Percentiles rank a stretch among this genome's conserved stretches.
Evolutionary conservation across 1,140 invertebrate species (phyloP).

Genomic region (Apis dorsata): DNA sequence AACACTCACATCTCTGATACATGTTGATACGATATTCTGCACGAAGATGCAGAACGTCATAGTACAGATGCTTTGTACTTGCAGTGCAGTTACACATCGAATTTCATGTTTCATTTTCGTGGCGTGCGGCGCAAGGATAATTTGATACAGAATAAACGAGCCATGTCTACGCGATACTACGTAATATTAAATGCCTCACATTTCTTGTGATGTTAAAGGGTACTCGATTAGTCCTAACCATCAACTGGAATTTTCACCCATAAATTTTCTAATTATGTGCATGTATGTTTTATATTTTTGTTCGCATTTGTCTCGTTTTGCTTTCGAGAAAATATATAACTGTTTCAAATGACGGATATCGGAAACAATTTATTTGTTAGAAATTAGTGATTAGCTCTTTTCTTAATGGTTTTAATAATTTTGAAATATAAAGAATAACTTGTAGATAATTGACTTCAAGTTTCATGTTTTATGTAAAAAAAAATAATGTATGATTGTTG

Average conservation of each 20-base stretch:
- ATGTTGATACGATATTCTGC: background rate
- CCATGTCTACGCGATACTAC: background rate
- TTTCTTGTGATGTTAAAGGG: conserved; percentile 35
- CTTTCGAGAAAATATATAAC: too few relatives aligned
- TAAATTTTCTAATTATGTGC: background rate
- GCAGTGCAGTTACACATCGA: background rate
- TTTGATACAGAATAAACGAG: conserved; percentile 33
- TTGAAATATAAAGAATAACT: too few relatives aligned
- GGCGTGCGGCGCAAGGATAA: background rate
- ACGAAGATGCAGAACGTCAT: background rate
- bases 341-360: too few relatives aligned
- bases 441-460: too few relatives aligned
- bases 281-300: background rate
- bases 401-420: too few relatives aligned
- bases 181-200: conserved; percentile 33
- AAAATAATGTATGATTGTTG: too few relatives aligned
- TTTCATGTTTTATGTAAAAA: too few relatives aligned
- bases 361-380: too few relatives aligned
- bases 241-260: background rate
- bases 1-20: background rate
- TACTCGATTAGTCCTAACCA: conserved; percentile 16
- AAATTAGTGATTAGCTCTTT: too few relatives aligned
- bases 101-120: conserved; percentile 32
- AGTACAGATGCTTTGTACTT: conserved; percentile 1
- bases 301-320: background rate